Conservation (phyloP, 2,113 vertebrate species). For the Campylomormyrus tamandua region DNA sequence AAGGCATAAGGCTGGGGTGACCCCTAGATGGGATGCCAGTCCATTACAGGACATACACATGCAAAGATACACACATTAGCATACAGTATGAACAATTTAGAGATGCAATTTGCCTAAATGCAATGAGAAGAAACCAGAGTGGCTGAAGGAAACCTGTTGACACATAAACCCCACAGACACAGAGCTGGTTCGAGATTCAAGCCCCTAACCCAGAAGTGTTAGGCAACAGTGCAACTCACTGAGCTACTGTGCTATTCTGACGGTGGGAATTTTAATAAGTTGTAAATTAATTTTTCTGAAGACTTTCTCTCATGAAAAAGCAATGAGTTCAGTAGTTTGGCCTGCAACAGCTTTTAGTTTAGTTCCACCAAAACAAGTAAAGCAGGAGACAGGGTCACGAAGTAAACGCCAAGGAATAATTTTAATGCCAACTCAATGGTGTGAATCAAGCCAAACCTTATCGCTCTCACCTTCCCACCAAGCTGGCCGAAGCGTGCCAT, state of each 20-base stretch:
- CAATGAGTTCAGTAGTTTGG: neutral
- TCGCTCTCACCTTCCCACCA: conserved; percentile 76
- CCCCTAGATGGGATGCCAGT: neutral
- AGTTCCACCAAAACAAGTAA: conserved; percentile 21
- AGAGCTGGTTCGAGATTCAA: neutral
- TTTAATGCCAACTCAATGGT: neutral
- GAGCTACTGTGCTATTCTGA: neutral
- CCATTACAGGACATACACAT: neutral
- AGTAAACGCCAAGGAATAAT: neutral
- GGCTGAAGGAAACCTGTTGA: neutral
- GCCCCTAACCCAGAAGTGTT: neutral
- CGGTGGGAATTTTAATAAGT: neutral
- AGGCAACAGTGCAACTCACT: neutral
- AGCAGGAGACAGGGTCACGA: neutral
- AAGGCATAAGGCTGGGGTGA: neutral
- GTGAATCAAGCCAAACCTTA: too few relatives aligned
- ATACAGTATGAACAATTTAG: neutral
- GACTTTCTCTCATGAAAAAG: neutral
- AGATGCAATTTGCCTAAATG: neutral
- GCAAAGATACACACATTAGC: neutral
- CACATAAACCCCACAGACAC: neutral
- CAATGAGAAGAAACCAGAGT: neutral
- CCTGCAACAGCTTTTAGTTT: neutral
- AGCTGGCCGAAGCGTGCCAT: conserved; percentile 88
- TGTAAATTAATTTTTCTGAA: neutral